phyloP scores from a whole-genome alignment of 2,113 vertebrate species.

The Climacteris rufus region DNA sequence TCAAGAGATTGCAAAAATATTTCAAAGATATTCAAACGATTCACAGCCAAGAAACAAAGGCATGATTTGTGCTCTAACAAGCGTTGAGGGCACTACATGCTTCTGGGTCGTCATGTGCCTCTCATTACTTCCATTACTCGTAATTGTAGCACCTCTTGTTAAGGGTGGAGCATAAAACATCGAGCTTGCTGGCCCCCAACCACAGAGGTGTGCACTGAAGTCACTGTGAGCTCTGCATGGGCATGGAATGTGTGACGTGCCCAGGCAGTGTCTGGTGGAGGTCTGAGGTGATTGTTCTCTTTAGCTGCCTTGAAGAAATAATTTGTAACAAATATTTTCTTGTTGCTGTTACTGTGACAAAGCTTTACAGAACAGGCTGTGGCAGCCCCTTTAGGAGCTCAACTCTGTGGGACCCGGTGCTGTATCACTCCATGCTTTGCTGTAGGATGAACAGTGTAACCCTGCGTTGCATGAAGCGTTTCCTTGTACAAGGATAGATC shows the following conservation, averaged over 20 bases:
- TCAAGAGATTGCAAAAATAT: background rate
- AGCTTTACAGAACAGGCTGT: rapidly evolving
- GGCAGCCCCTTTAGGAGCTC: background rate
- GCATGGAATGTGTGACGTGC: background rate
- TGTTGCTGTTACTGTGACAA: background rate
- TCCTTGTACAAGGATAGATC: background rate
- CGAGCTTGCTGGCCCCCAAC: background rate
- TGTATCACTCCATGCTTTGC: rapidly evolving
- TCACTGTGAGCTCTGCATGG: rapidly evolving
- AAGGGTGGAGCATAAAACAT: background rate
- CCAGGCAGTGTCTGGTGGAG: background rate
- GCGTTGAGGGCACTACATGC: background rate
- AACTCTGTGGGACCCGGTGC: background rate
- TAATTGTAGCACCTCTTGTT: background rate
- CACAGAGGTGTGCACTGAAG: background rate
- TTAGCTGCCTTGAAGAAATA: background rate
- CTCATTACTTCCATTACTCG: background rate
- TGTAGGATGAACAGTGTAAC: background rate
- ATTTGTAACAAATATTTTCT: background rate
- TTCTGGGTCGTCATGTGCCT: background rate
- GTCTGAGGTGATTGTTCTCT: background rate
- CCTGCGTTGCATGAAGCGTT: background rate
- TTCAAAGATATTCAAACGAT: background rate
- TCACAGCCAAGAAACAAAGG: background rate
- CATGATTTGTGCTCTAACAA: background rate